Evolutionary conservation across 64 coral and sea anemone species (phyloP).

Genomic region (Montipora capricornis): DNA sequence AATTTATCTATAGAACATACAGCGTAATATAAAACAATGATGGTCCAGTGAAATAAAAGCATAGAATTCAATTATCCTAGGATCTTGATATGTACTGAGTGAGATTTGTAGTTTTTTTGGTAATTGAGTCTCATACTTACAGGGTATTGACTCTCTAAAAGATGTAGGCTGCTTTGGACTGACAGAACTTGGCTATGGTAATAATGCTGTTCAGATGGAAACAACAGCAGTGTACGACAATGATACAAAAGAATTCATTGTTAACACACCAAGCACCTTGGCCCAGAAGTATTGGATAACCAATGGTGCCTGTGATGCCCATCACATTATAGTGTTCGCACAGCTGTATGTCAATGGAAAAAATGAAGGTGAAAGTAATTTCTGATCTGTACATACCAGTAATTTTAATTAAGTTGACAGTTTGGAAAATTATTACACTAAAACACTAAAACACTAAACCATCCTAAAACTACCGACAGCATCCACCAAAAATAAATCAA

Average conservation of each 20-base stretch:
- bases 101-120: too few species aligned
- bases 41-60: too few species aligned
- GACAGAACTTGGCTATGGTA: conserved; percentile 63
- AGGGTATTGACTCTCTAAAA: conserved; percentile 57
- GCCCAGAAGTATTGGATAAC: conserved; percentile 69
- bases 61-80: too few species aligned
- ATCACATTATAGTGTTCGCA: conserved; percentile 63
- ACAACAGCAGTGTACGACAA: conserved; percentile 56
- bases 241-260: conserved; percentile 40
- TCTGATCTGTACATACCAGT: background rate
- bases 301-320: conserved; percentile 63
- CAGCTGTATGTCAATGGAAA: conserved; percentile 57
- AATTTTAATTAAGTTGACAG: too few species aligned
- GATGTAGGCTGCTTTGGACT: conserved; percentile 60
- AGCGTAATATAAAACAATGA: too few species aligned
- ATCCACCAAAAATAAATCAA: too few species aligned
- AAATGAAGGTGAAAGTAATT: conserved; percentile 51
- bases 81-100: too few species aligned
- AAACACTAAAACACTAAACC: too few species aligned
- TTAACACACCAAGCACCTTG: conserved; percentile 37
- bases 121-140: background rate
- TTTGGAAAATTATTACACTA: too few species aligned
- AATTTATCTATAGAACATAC: too few species aligned
- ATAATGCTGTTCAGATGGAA: conserved; percentile 68
- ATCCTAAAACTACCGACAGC: too few species aligned